phyloP scores from a whole-genome alignment of 2,797 vertebrate genomes.

The Austrolebias charrua region DNA sequence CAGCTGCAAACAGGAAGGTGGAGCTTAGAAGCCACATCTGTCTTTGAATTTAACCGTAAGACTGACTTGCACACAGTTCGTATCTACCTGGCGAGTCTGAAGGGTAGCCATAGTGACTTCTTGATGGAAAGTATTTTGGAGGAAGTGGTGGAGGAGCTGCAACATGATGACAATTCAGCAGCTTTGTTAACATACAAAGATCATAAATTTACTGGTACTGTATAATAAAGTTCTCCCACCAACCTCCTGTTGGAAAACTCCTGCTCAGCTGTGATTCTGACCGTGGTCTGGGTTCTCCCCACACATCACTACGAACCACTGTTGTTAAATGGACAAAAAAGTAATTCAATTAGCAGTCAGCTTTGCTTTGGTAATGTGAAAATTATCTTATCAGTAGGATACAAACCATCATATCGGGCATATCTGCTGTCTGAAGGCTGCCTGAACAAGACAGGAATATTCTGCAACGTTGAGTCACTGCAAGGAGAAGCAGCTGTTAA shows the following conservation, averaged over 20 bases:
- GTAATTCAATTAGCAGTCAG: background rate
- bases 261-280: constrained; percentile 86
- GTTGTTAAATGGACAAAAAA: constrained; percentile 19
- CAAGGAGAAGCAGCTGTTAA: constrained; percentile 5
- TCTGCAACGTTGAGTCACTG: constrained; percentile 84
- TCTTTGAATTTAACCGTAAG: background rate
- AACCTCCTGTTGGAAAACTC: constrained; percentile 94
- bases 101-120: constrained; percentile 83
- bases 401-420: constrained; percentile 87
- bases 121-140: constrained; percentile 91
- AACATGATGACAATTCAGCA: constrained; percentile 24
- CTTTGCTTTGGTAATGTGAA: background rate
- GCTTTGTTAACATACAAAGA: background rate
- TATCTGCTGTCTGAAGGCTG: constrained; percentile 87
- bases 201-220: background rate
- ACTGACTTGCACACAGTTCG: background rate
- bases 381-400: background rate
- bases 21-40: background rate
- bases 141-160: constrained; percentile 94
- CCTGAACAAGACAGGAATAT: constrained; percentile 83
- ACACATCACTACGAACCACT: constrained; percentile 86
- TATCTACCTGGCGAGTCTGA: constrained; percentile 81
- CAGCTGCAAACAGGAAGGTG: constrained; percentile 35
- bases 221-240: constrained; percentile 24
- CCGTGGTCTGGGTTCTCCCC: constrained; percentile 82